phyloP scores from a whole-genome alignment of 2,797 vertebrate species.

The Sarcophilus harrisii region DNA sequence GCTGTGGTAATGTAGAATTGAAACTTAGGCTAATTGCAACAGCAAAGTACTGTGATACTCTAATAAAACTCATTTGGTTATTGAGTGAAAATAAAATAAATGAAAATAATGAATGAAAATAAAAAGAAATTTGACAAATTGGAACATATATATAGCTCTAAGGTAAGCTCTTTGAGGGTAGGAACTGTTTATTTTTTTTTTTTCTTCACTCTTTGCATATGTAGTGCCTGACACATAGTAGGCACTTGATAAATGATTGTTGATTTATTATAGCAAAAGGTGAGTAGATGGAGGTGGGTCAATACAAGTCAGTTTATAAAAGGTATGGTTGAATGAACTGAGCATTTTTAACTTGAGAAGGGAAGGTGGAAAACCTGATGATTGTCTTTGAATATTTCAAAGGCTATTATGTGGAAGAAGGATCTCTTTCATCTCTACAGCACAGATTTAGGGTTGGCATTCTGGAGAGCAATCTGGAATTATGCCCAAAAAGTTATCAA shows the following conservation, averaged over 20 bases:
- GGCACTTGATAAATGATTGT: neutral
- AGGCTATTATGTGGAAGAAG: neutral
- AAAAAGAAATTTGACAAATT: neutral
- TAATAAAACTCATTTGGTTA: neutral
- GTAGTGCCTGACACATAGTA: neutral
- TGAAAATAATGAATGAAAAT: neutral
- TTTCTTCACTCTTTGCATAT: neutral
- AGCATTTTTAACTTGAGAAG: neutral
- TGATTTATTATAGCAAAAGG: neutral
- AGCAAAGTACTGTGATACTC: neutral
- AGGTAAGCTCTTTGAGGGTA: neutral
- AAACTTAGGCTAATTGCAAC: neutral
- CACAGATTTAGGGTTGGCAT: too few species aligned
- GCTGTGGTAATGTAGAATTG: neutral
- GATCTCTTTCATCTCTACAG: neutral
- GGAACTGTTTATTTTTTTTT: neutral
- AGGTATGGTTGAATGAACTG: neutral
- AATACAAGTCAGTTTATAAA: neutral
- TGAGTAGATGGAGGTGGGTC: neutral
- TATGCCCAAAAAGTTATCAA: too few species aligned
- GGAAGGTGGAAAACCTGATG: neutral
- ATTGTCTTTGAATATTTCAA: neutral
- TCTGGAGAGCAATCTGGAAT: too few species aligned
- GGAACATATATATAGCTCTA: neutral
- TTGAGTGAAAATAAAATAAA: neutral